phyloP scores from a whole-genome alignment of 2,113 vertebrate genomes.

The Cheirogaleus medius region DNA sequence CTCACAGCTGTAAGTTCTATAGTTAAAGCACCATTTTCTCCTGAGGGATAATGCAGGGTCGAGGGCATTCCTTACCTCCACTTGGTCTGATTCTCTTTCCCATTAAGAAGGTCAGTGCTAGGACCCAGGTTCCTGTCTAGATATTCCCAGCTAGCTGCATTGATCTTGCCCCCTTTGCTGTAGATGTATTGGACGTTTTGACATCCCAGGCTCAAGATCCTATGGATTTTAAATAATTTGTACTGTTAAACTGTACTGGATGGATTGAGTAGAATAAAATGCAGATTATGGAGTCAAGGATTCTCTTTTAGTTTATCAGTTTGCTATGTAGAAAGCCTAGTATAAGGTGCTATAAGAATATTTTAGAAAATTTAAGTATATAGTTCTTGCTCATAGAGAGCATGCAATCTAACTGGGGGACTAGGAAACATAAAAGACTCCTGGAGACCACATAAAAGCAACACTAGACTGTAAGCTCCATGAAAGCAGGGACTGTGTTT shows the following conservation, averaged over 20 bases:
- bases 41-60: neutral
- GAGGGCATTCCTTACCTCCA: neutral
- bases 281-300: neutral
- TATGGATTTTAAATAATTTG: slow-evolving; percentile 24
- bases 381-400: neutral
- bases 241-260: neutral
- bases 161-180: neutral
- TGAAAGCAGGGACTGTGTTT: neutral
- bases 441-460: neutral
- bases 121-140: neutral
- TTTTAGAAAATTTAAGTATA: neutral
- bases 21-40: neutral
- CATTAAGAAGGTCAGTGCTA: neutral
- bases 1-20: neutral
- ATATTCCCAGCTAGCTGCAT: neutral
- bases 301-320: neutral
- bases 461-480: neutral
- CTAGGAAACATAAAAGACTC: neutral
- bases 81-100: neutral
- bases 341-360: neutral
- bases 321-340: neutral
- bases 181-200: neutral
- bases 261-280: neutral
- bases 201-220: neutral
- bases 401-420: neutral